Evolutionary conservation across 2,113 vertebrate species (phyloP).

Genomic region (Tenrec ecaudatus): DNA sequence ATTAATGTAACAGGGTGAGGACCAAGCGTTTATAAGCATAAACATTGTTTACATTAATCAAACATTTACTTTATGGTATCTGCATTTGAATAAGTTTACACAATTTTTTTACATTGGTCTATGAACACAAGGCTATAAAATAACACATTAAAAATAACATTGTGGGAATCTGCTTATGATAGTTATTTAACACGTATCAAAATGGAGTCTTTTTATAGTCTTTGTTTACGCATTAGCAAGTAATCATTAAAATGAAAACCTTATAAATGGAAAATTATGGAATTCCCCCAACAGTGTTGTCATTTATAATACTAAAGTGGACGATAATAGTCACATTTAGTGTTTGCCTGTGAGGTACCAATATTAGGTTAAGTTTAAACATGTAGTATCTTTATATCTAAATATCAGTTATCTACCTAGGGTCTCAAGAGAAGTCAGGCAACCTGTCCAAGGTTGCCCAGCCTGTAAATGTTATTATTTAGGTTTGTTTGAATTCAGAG

Average conservation of each 20-base stretch:
- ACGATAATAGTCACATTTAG: constrained; percentile 44
- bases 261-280: constrained; percentile 38
- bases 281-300: constrained; percentile 60
- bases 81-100: constrained; percentile 12
- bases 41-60: constrained; percentile 33
- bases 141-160: constrained; percentile 61
- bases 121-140: not conserved
- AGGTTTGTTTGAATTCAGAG: constrained; percentile 46
- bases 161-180: constrained; percentile 13
- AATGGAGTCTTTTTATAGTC: constrained; percentile 52
- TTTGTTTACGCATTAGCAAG: constrained; percentile 37
- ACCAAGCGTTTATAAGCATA: constrained; percentile 21
- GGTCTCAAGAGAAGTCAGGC: not conserved
- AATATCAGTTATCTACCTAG: no score
- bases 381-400: not conserved
- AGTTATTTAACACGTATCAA: constrained; percentile 31
- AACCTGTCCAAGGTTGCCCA: not conserved
- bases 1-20: not conserved
- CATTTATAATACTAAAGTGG: constrained; percentile 19
- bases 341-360: not conserved
- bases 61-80: constrained; percentile 19
- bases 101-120: not conserved
- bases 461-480: constrained; percentile 16
- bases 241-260: constrained; percentile 56
- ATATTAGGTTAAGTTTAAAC: constrained; percentile 38